Conservation (phyloP, 2,888 invertebrate genomes). For the Archaeoteleia sp. region DNA sequence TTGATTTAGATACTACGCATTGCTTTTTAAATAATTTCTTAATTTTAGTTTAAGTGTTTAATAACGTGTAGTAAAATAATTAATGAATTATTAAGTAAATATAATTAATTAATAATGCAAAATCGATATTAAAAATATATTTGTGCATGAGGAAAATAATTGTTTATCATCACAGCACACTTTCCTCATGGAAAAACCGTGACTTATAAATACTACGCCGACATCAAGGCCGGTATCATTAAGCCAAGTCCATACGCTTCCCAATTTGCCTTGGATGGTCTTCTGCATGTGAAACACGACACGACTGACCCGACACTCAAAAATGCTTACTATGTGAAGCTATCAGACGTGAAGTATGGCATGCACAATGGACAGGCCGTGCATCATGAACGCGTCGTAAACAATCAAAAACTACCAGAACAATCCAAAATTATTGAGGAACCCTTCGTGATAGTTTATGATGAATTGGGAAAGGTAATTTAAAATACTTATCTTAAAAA, state of each 20-base stretch:
- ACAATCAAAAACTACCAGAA: conserved; percentile 51
- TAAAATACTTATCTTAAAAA: not conserved
- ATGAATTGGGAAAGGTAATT: conserved; percentile 58
- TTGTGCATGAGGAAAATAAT: not conserved
- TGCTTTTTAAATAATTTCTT: too few species aligned
- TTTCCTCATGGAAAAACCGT: conserved; percentile 76
- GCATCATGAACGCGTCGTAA: conserved; percentile 39
- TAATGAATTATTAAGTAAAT: too few species aligned
- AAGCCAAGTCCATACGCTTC: conserved; percentile 68
- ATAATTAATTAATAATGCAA: too few species aligned
- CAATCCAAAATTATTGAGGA: conserved; percentile 55
- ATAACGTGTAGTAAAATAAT: too few species aligned
- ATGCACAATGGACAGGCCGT: conserved; percentile 65
- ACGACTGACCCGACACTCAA: conserved; percentile 55
- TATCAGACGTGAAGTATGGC: conserved; percentile 67
- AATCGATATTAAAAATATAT: conserved; percentile 14
- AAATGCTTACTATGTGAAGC: conserved; percentile 63
- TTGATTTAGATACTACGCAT: too few species aligned
- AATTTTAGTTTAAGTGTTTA: too few species aligned
- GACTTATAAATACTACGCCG: conserved; percentile 72
- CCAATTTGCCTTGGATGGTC: conserved; percentile 68
- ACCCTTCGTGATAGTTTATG: conserved; percentile 62
- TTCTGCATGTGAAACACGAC: conserved; percentile 66
- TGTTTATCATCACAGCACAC: conserved; percentile 42
- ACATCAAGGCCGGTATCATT: conserved; percentile 69